A percentile compares a stretch with the other conserved stretches of the same genome.
phyloP scores from a whole-genome alignment of 2,113 vertebrate species.

The Siphamia tubifer region DNA sequence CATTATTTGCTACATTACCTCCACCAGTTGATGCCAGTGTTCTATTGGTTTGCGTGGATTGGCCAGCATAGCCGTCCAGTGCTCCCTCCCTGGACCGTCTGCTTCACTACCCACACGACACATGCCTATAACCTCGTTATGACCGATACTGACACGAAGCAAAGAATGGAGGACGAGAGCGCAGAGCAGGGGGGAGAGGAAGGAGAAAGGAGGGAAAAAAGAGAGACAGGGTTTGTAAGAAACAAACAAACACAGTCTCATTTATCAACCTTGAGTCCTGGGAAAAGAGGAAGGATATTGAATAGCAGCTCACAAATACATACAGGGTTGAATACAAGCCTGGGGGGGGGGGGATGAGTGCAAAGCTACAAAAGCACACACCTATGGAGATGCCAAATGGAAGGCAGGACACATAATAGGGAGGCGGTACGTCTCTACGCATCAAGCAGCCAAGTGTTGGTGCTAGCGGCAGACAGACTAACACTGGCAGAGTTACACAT shows the following conservation, averaged over 20 bases:
- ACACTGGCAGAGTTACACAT: conserved; percentile 55
- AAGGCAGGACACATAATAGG: conserved; percentile 44
- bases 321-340: conserved; percentile 21
- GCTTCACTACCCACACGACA: conserved; percentile 89
- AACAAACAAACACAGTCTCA: conserved; percentile 38
- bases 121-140: conserved; percentile 95
- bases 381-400: conserved; percentile 56
- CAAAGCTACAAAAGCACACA: conserved; percentile 50
- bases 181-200: too few relatives aligned
- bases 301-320: conserved; percentile 46
- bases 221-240: conserved; percentile 27
- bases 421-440: conserved; percentile 46
- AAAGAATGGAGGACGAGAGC: background rate
- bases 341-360: conserved; percentile 5
- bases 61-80: conserved; percentile 92
- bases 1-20: conserved; percentile 70
- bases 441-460: conserved; percentile 54
- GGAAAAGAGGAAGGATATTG: conserved; percentile 45
- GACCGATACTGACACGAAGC: conserved; percentile 83
- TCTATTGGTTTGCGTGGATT: conserved; percentile 95
- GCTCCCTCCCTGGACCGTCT: conserved; percentile 88
- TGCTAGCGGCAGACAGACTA: conserved; percentile 51
- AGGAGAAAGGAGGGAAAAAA: background rate
- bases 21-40: conserved; percentile 92
- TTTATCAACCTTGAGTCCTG: conserved; percentile 51